phyloP scores from a whole-genome alignment of 2,113 vertebrate species.

The Setophaga kirtlandii region DNA sequence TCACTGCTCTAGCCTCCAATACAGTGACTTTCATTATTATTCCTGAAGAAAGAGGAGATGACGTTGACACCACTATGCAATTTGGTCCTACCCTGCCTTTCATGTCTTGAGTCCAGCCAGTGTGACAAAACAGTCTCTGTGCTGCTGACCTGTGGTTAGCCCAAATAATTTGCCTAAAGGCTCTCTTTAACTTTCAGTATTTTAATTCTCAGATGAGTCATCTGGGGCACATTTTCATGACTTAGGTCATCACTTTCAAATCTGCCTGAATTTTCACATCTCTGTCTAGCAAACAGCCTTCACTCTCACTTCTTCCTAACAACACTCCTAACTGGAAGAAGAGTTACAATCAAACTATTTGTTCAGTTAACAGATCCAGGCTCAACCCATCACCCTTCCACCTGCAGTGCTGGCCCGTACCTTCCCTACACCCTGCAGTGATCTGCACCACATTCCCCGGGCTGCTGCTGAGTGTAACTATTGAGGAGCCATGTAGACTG shows the following conservation, averaged over 20 bases:
- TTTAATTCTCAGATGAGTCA: not conserved
- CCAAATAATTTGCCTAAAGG: not conserved
- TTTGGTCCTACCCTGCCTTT: not conserved
- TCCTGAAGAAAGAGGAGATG: not conserved
- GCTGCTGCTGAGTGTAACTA: not conserved
- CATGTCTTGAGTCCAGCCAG: not conserved
- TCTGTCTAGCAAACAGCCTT: not conserved
- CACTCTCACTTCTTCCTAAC: not conserved
- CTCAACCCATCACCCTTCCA: not conserved
- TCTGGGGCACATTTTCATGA: rapidly evolving
- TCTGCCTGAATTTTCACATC: not conserved
- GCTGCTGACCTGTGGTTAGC: not conserved
- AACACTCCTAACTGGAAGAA: not conserved
- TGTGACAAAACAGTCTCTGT: rapidly evolving
- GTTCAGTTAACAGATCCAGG: not conserved
- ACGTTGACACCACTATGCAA: not conserved
- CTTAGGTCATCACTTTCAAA: not conserved
- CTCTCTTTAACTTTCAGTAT: not conserved
- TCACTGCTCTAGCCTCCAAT: not conserved
- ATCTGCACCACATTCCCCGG: not conserved
- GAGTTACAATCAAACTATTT: not conserved
- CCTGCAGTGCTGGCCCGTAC: not conserved
- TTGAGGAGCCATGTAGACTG: not conserved
- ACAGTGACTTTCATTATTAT: not conserved
- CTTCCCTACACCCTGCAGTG: not conserved